Evolutionary conservation across 2,797 vertebrate genomes (phyloP), one percentile per base, ranked within the genome.

Genomic region (Sebastes cheni): DNA sequence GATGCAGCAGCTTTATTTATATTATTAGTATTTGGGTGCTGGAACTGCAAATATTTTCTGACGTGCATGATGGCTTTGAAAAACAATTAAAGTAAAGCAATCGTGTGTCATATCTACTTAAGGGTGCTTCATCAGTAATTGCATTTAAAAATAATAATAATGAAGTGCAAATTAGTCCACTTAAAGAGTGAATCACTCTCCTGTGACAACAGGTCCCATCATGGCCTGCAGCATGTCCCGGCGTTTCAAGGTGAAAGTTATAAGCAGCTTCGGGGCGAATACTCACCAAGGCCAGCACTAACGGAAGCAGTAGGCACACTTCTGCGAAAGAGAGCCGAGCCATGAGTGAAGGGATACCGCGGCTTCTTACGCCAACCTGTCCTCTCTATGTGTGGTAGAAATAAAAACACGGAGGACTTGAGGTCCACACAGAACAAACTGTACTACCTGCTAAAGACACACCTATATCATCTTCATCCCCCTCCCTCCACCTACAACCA

Each of bases 271-370:
- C 6, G 25, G 59, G 54, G 11, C 10, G 22, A 56, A 29, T 72
- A 92, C 89, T 91, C 74, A 90, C 91, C 89, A 89, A n/a, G 3
- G 82, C 66, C 71, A 90, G 27, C 29, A 60, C 5, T 1, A 86
- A n/a, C 12, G 92, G 69, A 20, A 91, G 84, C 74, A 93, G 77
- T 22, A 90, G 73, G n/a, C 64, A 80, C 25, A 79, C 22, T 52
- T 20, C 67, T 70, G 69, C 7, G 1, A 65, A 42, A 22, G 30
- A 82, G 25, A 81, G 65, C 14, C 61, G n/a, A 42, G 82, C 82
- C 93, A 93, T 93, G 70, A n/a, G 8, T 46, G 56, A 46, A 13
- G 54, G 9, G 20, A 32, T 7, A 13, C 3, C 32, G 1, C 50
- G 52, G 71, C 14, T 8, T 32, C 14, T 9, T 32, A 3, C 25